Evolutionary conservation across 2,113 vertebrate species (phyloP), one percentile per base, ranked within the genome.

Genomic region (Suricata suricatta): DNA sequence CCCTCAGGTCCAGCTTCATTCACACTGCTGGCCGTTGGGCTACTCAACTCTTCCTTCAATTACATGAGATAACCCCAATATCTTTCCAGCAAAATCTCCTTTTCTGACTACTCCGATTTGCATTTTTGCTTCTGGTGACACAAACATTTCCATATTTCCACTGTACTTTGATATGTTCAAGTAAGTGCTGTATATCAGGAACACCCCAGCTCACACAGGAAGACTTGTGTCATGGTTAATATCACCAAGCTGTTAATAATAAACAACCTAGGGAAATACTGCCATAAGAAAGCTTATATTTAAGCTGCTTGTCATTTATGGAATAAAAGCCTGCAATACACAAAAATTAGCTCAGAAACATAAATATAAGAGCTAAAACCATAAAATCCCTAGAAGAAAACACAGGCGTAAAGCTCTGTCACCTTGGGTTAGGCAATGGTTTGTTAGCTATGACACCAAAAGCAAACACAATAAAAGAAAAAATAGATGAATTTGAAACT

Each of bases 31-130:
- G 31, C 21, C 7, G 6, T 79, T 25, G 19, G 35, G 21, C 27
- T 60, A 8, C 76, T 72, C 52, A 41, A n/a, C 52, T 69, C 80
- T 83, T 82, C 50, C 15, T 83, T 91, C 68, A 54, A 1, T 91
- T 47, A 72, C 41, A 41, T 50, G 38, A 54, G 3, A 9, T 33
- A 64, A 63, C 44, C 41, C 76, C n/a, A 17, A 4, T 63, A 82
- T 57, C 31, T 77, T 77, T 57, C 44, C 35, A 47, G 77, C 5
- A 76, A 85, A 66, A 74, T 77, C 13, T 17, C 33, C 7, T 71
- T 76, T 88, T 95, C 81, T n/a, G 13, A 71, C 33, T 50, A 60
- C 60, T 96, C 76, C n/a, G 76, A 84, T 93, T 80, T 72, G 13
- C 11, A 54, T 91, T 95, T 91, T 68, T 66, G 27, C 81, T 44